Percentiles rank a stretch among this genome's conserved stretches.
These are phyloP conservation scores for Eulemur mongoz DNA, from an alignment of 2,797 vertebrate genomes.

Conservation along the genomic window DNA sequence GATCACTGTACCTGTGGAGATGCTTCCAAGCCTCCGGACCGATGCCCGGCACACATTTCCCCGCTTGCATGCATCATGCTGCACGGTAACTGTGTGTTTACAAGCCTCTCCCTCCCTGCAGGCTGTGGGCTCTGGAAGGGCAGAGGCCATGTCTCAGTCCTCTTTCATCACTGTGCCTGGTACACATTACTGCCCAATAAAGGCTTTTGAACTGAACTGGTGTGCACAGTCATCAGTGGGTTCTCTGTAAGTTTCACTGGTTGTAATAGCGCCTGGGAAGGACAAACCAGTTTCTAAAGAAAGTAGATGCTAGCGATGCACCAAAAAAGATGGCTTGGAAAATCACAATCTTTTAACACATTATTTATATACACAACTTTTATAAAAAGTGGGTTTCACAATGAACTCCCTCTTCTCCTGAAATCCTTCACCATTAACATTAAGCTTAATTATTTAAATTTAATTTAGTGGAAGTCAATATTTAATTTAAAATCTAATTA, in stretches of 20 bases:
- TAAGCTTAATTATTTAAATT: slow-evolving; percentile 69
- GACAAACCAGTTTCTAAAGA: not conserved
- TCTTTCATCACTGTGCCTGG: not conserved
- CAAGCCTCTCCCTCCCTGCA: not conserved
- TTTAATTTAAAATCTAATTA: slow-evolving; percentile 71
- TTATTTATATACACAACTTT: not conserved
- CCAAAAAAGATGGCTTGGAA: not conserved
- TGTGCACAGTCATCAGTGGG: not conserved
- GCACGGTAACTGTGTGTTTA: not conserved
- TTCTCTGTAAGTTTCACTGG: not conserved
- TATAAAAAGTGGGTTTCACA: not conserved
- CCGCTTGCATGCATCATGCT: not conserved
- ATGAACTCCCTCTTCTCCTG: not conserved
- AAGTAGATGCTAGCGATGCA: not conserved
- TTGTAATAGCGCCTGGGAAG: not conserved
- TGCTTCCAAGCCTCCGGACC: not conserved
- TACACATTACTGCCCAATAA: not conserved
- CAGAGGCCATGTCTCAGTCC: not conserved
- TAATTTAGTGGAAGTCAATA: slow-evolving; percentile 65
- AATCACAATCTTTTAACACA: not conserved
- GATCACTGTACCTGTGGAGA: not conserved
- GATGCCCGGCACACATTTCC: not conserved
- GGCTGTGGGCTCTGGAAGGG: not conserved
- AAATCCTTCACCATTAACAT: slow-evolving; percentile 47
- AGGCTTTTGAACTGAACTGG: not conserved